A percentile compares a stretch with the other conserved stretches of the same genome.
These are phyloP conservation scores for Pandemis heparana DNA, from an alignment of 2,888 invertebrate genomes.

Conservation along the genomic window DNA sequence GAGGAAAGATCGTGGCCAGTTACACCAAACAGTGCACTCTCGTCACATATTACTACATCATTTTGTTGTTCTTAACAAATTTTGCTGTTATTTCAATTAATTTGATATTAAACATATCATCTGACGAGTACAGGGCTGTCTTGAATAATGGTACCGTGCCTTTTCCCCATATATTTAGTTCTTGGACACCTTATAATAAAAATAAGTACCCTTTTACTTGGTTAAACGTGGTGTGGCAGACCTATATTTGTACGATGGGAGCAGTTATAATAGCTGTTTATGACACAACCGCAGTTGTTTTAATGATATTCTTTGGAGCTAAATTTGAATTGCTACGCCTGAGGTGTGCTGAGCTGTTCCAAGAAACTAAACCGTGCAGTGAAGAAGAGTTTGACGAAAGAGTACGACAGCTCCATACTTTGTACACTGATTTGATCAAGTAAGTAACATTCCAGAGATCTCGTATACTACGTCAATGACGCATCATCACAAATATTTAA, in stretches of 20 bases:
- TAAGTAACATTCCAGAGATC: not conserved
- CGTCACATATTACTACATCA: constrained; percentile 9
- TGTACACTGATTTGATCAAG: not conserved
- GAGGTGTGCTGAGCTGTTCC: constrained; percentile 2
- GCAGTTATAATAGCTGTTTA: not conserved
- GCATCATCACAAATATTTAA: too few relatives aligned
- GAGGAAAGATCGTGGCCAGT: not conserved
- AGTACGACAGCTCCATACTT: not conserved
- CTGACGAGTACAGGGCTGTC: not conserved
- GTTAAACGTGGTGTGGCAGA: not conserved
- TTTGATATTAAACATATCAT: not conserved
- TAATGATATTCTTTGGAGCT: constrained; percentile 14
- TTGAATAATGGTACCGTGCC: constrained; percentile 1
- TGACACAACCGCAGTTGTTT: not conserved
- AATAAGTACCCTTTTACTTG: not conserved
- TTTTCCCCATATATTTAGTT: constrained; percentile 8
- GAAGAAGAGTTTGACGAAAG: not conserved
- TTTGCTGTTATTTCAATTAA: not conserved
- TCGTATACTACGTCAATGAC: too few relatives aligned
- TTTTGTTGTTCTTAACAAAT: not conserved
- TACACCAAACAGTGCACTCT: not conserved
- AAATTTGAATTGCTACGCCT: constrained; percentile 8
- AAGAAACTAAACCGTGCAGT: not conserved
- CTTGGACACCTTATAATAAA: constrained; percentile 20
- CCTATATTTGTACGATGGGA: not conserved